Evolutionary conservation across 2,113 vertebrate species (phyloP).

Genomic region (Lophura nycthemera): DNA sequence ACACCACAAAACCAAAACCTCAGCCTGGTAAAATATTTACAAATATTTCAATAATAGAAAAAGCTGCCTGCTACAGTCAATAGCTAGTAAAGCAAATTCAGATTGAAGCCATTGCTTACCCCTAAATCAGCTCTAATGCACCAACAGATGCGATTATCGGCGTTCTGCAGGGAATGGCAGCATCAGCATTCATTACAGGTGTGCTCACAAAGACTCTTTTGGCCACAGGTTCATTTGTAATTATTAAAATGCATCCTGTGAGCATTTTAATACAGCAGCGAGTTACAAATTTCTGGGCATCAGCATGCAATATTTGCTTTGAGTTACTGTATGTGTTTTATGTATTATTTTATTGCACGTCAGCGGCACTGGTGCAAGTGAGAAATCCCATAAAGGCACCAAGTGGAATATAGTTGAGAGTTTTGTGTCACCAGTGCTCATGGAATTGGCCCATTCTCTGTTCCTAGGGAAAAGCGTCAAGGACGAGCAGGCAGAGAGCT

Average conservation of each 20-base stretch:
- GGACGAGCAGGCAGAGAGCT: background rate
- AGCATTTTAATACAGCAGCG: background rate
- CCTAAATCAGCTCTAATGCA: slow-evolving; percentile 50
- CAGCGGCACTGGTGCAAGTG: background rate
- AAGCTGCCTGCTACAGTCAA: background rate
- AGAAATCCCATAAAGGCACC: background rate
- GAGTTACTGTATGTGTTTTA: slow-evolving; percentile 5
- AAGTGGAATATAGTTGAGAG: background rate
- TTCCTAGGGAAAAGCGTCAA: background rate
- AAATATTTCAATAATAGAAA: slow-evolving; percentile 41
- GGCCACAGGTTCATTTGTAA: slow-evolving; percentile 35
- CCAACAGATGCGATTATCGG: slow-evolving; percentile 40
- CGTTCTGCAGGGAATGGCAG: background rate
- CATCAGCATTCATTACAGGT: slow-evolving; percentile 56
- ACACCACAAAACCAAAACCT: slow-evolving; percentile 31
- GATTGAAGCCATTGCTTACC: slow-evolving; percentile 35
- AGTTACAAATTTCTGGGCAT: background rate
- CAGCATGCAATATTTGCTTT: background rate
- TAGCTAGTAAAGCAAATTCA: slow-evolving; percentile 8
- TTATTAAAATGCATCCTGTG: slow-evolving; percentile 55
- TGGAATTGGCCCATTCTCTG: background rate
- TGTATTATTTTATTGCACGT: background rate
- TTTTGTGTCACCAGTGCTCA: background rate
- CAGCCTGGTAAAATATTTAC: slow-evolving; percentile 66
- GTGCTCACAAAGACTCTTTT: slow-evolving; percentile 26